Base-by-base conservation (phyloP, 1,140 invertebrate genomes). In the Drosophila sulfurigaster region DNA sequence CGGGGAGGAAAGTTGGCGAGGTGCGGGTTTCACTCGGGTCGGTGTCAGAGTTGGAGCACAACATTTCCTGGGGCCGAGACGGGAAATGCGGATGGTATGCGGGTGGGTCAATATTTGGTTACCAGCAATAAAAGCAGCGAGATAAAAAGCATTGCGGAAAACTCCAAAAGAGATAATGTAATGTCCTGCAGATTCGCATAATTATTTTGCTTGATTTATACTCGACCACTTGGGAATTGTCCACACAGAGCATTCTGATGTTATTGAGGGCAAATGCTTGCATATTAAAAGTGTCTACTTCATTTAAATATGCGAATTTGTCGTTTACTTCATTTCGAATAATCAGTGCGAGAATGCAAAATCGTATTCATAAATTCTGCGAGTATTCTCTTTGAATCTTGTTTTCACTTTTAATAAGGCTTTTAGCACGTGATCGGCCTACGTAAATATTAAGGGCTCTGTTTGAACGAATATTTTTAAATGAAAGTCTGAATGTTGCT, bases 151-250 rank as follows among this genome's bases (percentile, higher is more conserved):
- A 52, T 74, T 71, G 62, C 73, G 48, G 67, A 76, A 78, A 65
- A 69, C 52, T 10, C 11, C 51, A 52, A 57, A 67, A 51, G 69
- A 85, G 78, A 71, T 80, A 80, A 83, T 88, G 63, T 52, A 70
- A 75, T 80, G 75, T 66, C 74, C 51, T 54, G 56, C 63, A 80
- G 83, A 88, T 88, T 72, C 67, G 80, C 82, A 82, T 87, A 87
- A 87, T 88, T 87, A 88, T 87, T 88, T 78, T 35, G n/a, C 46
- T 74, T 87, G 80, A 87, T 87, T 87, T 87, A 87, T 83, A 41
- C 35, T 51, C 63, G 58, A 30, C 13, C 57, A 56, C 60, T 58
- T 46, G 58, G 67, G 66, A 78, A 32, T 51, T 16, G 43, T 25
- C 20, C 57, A 11, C 57, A 11, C 25, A 38, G 35, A 35, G 45